Evolutionary conservation across 2,888 invertebrate genomes (phyloP).

Genomic region (Andrena praecox): DNA sequence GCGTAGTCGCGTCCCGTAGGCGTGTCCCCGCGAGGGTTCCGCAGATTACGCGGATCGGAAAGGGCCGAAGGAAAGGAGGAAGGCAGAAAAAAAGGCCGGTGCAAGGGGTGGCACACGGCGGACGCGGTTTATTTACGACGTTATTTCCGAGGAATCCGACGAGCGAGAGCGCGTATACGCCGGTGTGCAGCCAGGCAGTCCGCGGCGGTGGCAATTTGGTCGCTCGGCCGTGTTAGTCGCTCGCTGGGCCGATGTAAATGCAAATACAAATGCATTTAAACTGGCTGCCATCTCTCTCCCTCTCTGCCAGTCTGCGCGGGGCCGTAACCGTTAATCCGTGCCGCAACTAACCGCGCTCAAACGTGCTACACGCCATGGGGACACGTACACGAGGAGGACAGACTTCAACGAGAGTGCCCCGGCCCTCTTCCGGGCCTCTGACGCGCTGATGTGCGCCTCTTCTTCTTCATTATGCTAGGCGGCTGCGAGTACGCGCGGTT

Average conservation of each 20-base stretch:
- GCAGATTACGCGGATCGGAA: conserved; percentile 47
- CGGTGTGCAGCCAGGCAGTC: conserved; percentile 23
- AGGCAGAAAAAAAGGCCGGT: conserved; percentile 27
- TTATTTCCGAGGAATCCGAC: conserved; percentile 71
- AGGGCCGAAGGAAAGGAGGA: conserved; percentile 31
- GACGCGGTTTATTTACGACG: conserved; percentile 70
- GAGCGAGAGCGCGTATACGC: conserved; percentile 12
- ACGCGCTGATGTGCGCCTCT: conserved; percentile 51
- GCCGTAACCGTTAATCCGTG: conserved; percentile 72
- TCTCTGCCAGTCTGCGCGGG: conserved; percentile 39
- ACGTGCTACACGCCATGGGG: conserved; percentile 54
- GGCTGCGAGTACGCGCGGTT: conserved; percentile 45
- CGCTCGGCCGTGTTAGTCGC: conserved; percentile 67
- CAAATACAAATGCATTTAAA: conserved; percentile 78
- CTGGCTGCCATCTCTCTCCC: conserved; percentile 38
- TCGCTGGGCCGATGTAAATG: conserved; percentile 75
- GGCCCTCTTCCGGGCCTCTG: conserved; percentile 49
- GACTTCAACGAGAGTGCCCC: conserved; percentile 38
- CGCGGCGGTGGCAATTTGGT: conserved; percentile 72
- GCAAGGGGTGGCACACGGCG: conserved; percentile 29
- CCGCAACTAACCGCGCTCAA: conserved; percentile 71
- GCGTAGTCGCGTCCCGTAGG: conserved; percentile 32
- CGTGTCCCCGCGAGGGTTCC: conserved; percentile 49
- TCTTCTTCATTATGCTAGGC: conserved; percentile 66
- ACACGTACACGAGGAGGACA: conserved; percentile 40